These are phyloP conservation scores for Dermolepida albohirtum DNA, from an alignment of 2,888 invertebrate species.

Conservation along the genomic window DNA sequence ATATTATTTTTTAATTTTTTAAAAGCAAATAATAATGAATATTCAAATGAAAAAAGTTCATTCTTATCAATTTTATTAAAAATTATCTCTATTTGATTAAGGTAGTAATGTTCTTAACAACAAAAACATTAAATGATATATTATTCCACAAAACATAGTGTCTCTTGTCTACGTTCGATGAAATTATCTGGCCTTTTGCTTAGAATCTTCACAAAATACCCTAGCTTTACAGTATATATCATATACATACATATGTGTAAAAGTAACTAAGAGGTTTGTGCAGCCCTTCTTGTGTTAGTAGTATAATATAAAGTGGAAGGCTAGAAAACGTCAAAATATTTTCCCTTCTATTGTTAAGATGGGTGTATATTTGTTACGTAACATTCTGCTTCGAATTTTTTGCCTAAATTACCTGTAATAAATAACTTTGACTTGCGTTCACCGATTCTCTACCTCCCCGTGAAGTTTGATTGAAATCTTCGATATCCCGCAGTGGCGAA, in stretches of 20 bases:
- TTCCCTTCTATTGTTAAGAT: conserved; percentile 14
- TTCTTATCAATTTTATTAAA: too few species aligned
- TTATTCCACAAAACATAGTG: too few species aligned
- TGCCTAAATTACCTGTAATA: conserved; percentile 22
- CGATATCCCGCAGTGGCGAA: conserved; percentile 32
- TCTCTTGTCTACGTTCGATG: too few species aligned
- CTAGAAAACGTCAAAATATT: conserved; percentile 29
- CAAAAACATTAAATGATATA: too few species aligned
- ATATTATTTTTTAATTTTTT: too few species aligned
- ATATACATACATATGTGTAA: not conserved
- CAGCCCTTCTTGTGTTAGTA: conserved; percentile 11
- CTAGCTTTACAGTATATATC: too few species aligned
- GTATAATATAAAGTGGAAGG: conserved; percentile 20
- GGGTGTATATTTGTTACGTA: conserved; percentile 28
- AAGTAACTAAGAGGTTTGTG: not conserved
- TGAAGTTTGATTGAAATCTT: conserved; percentile 39
- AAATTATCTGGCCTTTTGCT: too few species aligned
- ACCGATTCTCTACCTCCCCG: conserved; percentile 1
- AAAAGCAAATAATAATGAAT: too few species aligned
- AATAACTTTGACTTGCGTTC: conserved; percentile 29
- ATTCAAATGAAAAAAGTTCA: too few species aligned
- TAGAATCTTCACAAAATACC: too few species aligned
- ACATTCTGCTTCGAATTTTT: conserved; percentile 12
- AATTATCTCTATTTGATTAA: too few species aligned
- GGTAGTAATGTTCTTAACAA: too few species aligned